Base-by-base conservation (phyloP, 2,113 vertebrate species). In the Hemibagrus wyckioides region DNA sequence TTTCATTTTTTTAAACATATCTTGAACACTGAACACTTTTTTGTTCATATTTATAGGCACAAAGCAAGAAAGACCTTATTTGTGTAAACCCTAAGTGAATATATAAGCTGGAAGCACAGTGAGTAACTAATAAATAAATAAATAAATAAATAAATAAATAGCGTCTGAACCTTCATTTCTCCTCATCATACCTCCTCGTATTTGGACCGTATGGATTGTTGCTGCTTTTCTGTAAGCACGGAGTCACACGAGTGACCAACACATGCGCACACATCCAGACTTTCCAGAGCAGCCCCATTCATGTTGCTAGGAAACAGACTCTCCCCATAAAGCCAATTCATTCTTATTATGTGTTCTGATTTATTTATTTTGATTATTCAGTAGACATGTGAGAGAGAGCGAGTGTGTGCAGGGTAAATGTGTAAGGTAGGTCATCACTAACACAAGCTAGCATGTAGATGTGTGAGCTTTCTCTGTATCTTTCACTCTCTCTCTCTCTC, bases 301-400 rank as follows among this genome's bases (percentile, higher is more conserved):
- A 93, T 91, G 95, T 96, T 96, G 95, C 95, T 96, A 95, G 94
- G 95, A 90, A 94, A 96, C 95, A 93, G 91, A 90, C 90, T 89
- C 83, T 86, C 87, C 88, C 91, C 86, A 90, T 86, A 50, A 89
- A 87, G 76, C 89, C 90, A 89, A 84, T 90, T 93, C 93, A 87
- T 91, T 91, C 83, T 87, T 90, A 91, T 92, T 92, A 71, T 25
- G 14, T 36, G 48, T 71, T 73, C 54, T 84, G 93, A 86, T 87
- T 82, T 89, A 87, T 93, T 92, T 92, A 92, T 93, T 94, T 93
- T 82, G 77, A 63, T 80, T 90, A 93, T 91, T 93, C 57, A 56
- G 76, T 59, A 63, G 14, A 54, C 65, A 54, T 79, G 85, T 59
- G 30, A 57, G 65, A 82, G 65, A 82, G 67, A 85, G 86, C 57